These are phyloP conservation scores for Geotrypetes seraphini DNA, from an alignment of 2,797 vertebrate genomes.

Conservation along the genomic window DNA sequence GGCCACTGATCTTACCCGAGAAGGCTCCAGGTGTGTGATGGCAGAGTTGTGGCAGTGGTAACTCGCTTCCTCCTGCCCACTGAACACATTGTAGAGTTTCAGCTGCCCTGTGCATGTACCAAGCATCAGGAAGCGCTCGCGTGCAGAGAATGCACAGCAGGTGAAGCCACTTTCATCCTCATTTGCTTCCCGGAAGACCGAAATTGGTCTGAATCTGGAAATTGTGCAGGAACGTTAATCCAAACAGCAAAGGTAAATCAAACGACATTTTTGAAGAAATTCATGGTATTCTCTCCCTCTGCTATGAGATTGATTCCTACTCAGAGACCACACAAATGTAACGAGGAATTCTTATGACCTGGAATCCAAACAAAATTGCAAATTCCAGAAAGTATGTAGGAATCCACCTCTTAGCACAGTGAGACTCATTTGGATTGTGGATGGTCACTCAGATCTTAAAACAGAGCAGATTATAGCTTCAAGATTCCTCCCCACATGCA, in stretches of 20 bases:
- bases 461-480: no score
- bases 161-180: constrained; percentile 96
- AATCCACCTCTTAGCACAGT: no score
- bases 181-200: constrained; percentile 93
- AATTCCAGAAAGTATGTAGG: no score
- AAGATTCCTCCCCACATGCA: no score
- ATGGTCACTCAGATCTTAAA: no score
- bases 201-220: constrained; percentile 90
- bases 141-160: constrained; percentile 94
- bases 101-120: constrained; percentile 93
- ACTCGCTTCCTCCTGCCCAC: constrained; percentile 94
- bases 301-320: no score
- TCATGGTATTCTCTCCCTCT: no score
- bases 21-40: constrained; percentile 94
- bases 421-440: no score
- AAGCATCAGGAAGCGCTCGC: constrained; percentile 93
- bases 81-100: constrained; percentile 96
- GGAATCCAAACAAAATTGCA: no score
- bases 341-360: no score
- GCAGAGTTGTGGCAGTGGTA: constrained; percentile 96
- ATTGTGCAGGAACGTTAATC: background rate
- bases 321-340: no score
- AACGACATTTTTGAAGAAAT: background rate
- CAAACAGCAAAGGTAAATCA: background rate
- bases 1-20: constrained; percentile 62